Conservation (phyloP, 2,888 invertebrate genomes). For the Hermaeophaga mercurialis region DNA sequence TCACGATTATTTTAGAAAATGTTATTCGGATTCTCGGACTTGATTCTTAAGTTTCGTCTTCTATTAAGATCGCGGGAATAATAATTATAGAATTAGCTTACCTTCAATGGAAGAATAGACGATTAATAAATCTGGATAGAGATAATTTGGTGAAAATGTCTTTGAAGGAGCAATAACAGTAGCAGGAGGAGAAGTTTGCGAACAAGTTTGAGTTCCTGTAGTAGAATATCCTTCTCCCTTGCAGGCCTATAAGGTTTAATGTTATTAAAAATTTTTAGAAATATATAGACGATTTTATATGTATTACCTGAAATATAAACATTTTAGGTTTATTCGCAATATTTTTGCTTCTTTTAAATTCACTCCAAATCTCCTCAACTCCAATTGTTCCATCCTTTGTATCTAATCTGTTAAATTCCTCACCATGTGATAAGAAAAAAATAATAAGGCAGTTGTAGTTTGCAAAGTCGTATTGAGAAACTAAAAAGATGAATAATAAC, state of each 20-base stretch:
- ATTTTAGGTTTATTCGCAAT: conserved; percentile 51
- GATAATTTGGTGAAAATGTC: conserved; percentile 22
- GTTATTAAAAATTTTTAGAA: conserved; percentile 2
- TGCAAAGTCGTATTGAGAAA: conserved; percentile 38
- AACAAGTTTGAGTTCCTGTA: conserved; percentile 1
- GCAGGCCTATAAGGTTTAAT: conserved; percentile 47
- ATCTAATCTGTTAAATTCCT: conserved; percentile 40
- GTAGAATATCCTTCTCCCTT: conserved; percentile 44
- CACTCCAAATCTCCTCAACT: conserved; percentile 44
- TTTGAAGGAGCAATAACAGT: conserved; percentile 11
- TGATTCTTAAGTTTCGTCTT: too few species aligned
- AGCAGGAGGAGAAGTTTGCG: background rate
- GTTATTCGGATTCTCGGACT: too few species aligned
- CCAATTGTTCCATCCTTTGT: conserved; percentile 40
- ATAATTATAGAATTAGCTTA: conserved; percentile 24
- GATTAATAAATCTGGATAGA: conserved; percentile 42
- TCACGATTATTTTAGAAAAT: too few species aligned
- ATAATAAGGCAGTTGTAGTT: conserved; percentile 48
- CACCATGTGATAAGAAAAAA: conserved; percentile 51
- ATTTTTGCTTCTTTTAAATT: conserved; percentile 40
- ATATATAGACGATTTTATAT: too few species aligned
- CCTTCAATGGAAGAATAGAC: conserved; percentile 47
- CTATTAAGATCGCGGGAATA: too few species aligned
- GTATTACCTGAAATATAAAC: conserved; percentile 51
- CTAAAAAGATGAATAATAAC: conserved; percentile 31